Conservation (phyloP, 2,888 invertebrate genomes). For the Periphyllus acericola region DNA sequence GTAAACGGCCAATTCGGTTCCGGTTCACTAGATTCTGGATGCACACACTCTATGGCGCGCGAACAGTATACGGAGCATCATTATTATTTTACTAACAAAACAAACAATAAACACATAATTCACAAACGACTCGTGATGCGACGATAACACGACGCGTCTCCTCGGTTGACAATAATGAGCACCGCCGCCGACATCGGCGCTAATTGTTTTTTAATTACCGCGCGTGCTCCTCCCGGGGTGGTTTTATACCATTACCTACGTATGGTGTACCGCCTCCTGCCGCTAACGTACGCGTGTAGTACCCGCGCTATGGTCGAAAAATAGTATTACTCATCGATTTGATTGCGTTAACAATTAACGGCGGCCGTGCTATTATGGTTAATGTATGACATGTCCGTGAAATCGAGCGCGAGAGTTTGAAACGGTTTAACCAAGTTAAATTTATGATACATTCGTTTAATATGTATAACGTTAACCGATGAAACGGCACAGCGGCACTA, state of each 20-base stretch:
- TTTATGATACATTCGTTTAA: constrained; percentile 42
- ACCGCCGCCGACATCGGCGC: constrained; percentile 17
- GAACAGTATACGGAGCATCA: neutral
- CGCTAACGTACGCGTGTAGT: neutral
- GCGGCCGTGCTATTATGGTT: neutral
- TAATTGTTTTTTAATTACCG: constrained; percentile 58
- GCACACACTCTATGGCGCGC: neutral
- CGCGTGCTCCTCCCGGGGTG: neutral
- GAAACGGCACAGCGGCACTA: neutral
- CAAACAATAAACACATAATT: constrained; percentile 55
- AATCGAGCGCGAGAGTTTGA: constrained; percentile 25
- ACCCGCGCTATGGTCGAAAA: neutral
- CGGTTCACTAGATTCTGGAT: constrained; percentile 55
- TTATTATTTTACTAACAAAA: constrained; percentile 37
- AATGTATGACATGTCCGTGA: constrained; percentile 33
- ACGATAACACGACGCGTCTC: constrained; percentile 46
- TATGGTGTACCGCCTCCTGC: no score
- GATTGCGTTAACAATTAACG: constrained; percentile 35
- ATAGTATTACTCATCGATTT: constrained; percentile 18
- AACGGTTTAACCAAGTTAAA: constrained; percentile 32
- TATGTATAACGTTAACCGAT: constrained; percentile 21
- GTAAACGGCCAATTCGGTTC: constrained; percentile 31
- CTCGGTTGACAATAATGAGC: constrained; percentile 50
- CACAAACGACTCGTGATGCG: constrained; percentile 52
- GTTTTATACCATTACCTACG: no score